Conservation (phyloP, 2,797 vertebrate species). For the Crenuchus spilurus region DNA sequence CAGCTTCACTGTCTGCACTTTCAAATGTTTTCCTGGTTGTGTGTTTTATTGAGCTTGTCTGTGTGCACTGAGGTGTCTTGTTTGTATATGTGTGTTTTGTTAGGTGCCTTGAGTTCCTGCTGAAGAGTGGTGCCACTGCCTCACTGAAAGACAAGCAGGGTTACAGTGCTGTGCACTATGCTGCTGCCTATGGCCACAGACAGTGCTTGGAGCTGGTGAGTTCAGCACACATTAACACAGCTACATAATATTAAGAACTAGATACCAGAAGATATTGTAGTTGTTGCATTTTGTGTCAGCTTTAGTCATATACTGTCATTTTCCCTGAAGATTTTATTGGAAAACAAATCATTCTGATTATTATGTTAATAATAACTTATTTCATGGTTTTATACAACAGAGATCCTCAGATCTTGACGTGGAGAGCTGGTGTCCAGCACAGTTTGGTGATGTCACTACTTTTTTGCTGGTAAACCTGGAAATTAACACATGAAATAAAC, state of each 20-base stretch:
- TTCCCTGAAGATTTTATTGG: no score
- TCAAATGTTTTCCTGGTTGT: background rate
- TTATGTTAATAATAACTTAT: no score
- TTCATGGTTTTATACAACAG: no score
- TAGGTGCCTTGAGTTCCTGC: slow-evolving; percentile 94
- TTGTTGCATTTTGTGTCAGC: no score
- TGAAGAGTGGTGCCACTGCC: slow-evolving; percentile 88
- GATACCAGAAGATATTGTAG: no score
- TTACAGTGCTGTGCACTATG: slow-evolving; percentile 93
- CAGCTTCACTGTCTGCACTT: background rate
- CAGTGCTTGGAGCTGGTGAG: slow-evolving; percentile 94
- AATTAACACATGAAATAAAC: no score
- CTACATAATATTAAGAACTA: background rate
- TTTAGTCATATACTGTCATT: no score
- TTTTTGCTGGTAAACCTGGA: no score
- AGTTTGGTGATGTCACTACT: no score
- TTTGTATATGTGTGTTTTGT: slow-evolving; percentile 65
- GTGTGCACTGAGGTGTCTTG: background rate
- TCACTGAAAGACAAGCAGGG: slow-evolving; percentile 92
- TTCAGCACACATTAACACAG: slow-evolving; percentile 15
- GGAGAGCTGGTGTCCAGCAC: no score
- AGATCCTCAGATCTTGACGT: no score
- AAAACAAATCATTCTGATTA: no score
- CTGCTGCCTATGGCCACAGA: slow-evolving; percentile 95
- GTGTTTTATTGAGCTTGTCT: background rate